Evolutionary conservation across 2,888 invertebrate species (phyloP), one percentile per base, ranked within the genome.

Genomic region (Himalopsyche japonica): DNA sequence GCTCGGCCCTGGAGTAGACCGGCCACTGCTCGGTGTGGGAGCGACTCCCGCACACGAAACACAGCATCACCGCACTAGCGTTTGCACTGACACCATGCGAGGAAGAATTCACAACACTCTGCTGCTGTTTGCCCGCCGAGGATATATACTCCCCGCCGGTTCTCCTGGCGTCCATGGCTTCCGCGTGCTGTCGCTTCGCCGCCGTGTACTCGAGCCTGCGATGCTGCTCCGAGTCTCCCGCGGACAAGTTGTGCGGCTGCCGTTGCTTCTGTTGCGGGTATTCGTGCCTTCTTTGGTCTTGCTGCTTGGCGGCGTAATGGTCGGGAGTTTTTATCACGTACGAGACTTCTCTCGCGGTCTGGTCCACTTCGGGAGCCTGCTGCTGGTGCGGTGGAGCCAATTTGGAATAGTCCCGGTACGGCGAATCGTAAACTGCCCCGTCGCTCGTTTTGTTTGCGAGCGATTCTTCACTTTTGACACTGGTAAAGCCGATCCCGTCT

Each of bases 1-100:
- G 93, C 88, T 94, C 94, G 86, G 95, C 94, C 89, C 95, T 95
- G 78, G 95, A 94, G 87, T 94, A 92, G 80, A 95, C 88, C 88
- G 93, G 93, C 88, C 92, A 93, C 80, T 93, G 92, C 86, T 95
- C 94, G 49, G 93, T 92, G 86, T 94, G 94, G 87, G 95, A 95
- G 87, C 94, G 91, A 79, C 93, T 95, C 86, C 96, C 97, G 91
- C 97, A 97, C 34, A 95, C 95, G 88, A 94, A 95, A 89, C 95
- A 95, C 85, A 93, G 83, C 43, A 80, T 86, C 24, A 80, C 64
- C 24, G 48, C 49, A 48, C 57, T 24, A 10, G 37, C n/a, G 20
- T 43, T 43, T 49, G 15, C 57, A 30, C 77, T 78, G 24, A 20
- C 49, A n/a, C 48, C 24, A 10, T 78, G 49, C 12, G 24, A 18